Evolutionary conservation across 2,113 vertebrate genomes (phyloP).

Genomic region (Orcinus orca): DNA sequence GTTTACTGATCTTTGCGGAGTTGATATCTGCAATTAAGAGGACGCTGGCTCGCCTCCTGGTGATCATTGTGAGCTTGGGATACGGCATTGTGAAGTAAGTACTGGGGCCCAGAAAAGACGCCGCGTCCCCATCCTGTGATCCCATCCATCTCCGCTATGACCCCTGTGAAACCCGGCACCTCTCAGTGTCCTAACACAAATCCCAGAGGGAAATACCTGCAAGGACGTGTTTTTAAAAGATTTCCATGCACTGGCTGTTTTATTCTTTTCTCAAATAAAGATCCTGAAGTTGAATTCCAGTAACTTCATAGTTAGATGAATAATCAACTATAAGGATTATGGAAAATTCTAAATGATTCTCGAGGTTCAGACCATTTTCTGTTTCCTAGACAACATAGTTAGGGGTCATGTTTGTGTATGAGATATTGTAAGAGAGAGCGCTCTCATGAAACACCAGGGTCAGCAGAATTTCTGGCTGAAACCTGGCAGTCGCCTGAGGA

Average conservation of each 20-base stretch:
- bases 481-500: not conserved
- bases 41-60: conserved; percentile 90
- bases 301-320: not conserved
- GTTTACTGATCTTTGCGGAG: conserved; percentile 90
- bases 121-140: not conserved
- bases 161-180: not conserved
- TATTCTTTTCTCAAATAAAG: not conserved
- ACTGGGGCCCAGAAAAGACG: not conserved
- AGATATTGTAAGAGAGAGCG: not conserved
- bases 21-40: conserved; percentile 90
- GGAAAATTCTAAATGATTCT: not conserved
- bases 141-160: rapidly evolving
- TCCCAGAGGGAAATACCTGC: not conserved
- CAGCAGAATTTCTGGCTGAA: not conserved
- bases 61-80: conserved; percentile 92
- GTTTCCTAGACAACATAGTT: not conserved
- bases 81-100: conserved; percentile 94
- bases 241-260: not conserved
- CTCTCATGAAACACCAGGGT: not conserved
- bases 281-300: not conserved
- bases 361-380: not conserved
- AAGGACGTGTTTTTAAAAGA: not conserved
- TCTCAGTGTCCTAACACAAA: not conserved
- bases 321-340: not conserved
- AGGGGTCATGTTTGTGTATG: not conserved